Base-by-base conservation (phyloP, 2,113 vertebrate genomes). In the Sinocyclocheilus anophthalmus region DNA sequence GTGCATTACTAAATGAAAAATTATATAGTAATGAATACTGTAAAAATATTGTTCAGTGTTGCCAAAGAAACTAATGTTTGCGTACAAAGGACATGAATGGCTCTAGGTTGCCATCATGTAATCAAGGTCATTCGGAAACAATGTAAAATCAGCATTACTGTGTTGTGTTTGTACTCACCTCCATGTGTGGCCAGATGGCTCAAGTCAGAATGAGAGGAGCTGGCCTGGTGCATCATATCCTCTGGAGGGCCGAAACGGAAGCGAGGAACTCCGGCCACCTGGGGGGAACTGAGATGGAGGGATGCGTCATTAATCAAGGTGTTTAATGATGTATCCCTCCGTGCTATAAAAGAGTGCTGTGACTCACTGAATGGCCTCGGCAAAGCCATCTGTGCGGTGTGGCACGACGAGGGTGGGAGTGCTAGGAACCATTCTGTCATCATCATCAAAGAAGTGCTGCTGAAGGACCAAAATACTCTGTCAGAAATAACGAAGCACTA, bases 371-470 rank as follows among this genome's bases (percentile, higher is more conserved):
- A 99, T 99, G 22, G 98, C 98, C 92, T 99, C 98, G 84, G 98
- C 98, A 88, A 99, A 99, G 20, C 97, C 98, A 89, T 99, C 98
- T 57, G 97, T 99, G 50, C 98, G 97, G 91, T 98, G 98, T 37
- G 98, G 98, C 14, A 99, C 97, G 16, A 99, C 97, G 86, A 99
- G 95, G 18, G 98, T 99, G 79, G 98, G 98, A 22, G 98, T 99
- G 92, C 98, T 99, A 85, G 98, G 98, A 91, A 99, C 98, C 94
- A 98, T 99, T 90, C 98, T 95, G 91, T 99, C 98, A 63, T 99
- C 98, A 63, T 99, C 98, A 88, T 99, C 98, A 92, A 99, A 99
- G 92, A 99, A 99, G 90, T 98, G 97, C 84, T 99, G 97, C 95
- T 97, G 95, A 92, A 94, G 76, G 83, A 90, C 14, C 86, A 82